Evolutionary conservation across 2,113 vertebrate genomes (phyloP), one percentile per base, ranked within the genome.

Genomic region (Phainopepla nitens): DNA sequence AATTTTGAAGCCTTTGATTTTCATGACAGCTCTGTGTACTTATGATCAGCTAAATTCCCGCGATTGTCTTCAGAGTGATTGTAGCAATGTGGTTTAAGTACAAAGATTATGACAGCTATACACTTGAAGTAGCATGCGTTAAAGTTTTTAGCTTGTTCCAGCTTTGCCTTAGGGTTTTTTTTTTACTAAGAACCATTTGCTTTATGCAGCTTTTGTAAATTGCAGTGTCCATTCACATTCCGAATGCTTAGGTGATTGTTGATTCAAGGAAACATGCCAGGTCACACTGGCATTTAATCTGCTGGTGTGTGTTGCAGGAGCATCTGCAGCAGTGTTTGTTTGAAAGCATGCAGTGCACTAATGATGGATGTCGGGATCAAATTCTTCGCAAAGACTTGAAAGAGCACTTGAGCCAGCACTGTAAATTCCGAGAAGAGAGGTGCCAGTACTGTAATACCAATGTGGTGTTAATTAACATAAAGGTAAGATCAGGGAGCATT

Each of bases 271-370:
- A 44, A 20, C 3, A 7, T 78, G 33, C n/a, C 69, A 44, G 60
- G 33, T 27, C 7, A 0, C 50, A 39, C 19, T 58, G 66, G 56
- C 44, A 41, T 70, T 90, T 78, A 54, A 50, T 70, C 45, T 65
- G 23, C 39, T 58, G 41, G 61, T 77, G 7, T 42, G 3, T 77
- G 15, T 96, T 93, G 36, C 97, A 99, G 99, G 98, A 98, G 35
- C 99, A 99, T 68, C 98, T 99, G 62, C 98, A 97, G 53, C 97
- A 98, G 53, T 99, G 99, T 90, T 76, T 92, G 21, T 98, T 98
- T 92, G 98, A 99, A 95, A 77, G 51, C 0, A 64, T 98, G 71
- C 95, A 66, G 0, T 99, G 99, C 91, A 93, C 94, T 42, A 98
- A 98, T 22, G 93, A 98, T 70, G 97, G 96, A 41, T 99, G 99